Base-by-base conservation (phyloP, 2,113 vertebrate species). In the Ictalurus furcatus region DNA sequence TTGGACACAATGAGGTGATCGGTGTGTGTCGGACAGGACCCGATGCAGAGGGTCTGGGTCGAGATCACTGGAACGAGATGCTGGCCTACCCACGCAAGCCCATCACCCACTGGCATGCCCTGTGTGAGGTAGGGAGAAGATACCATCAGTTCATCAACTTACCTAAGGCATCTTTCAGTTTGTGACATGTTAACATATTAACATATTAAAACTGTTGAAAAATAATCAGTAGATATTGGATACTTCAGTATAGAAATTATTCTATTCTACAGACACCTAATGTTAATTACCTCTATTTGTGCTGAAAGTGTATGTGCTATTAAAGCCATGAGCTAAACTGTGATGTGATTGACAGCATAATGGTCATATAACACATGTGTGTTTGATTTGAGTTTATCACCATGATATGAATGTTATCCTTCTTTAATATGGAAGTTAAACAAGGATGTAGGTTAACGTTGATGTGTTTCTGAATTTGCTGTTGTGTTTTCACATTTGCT, bases 1-100 rank as follows among this genome's bases (percentile, higher is more conserved):
- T 99, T 44, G 98, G 98, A 91, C 98, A 98, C 96, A 99, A 99
- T 89, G 98, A 99, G 92, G 98, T 99, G 93, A 99, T 99, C 25
- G 98, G 98, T 0, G 96, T 99, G 0, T 99, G 98, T 83, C 95
- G 93, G 85, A 95, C 97, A 1, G 98, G 98, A 86, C 97, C 98
- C 25, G 98, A 99, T 0, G 98, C 98, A 0, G 96, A 98, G 91
- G 98, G 98, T 23, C 97, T 99, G 37, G 98, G 98, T 90, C 95
- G 98, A 88, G 98, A 98, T 93, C 98, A 99, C 86, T 99, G 98
- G 98, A 99, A 99, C 0, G 98, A 99, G 94, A 99, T 99, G 98
- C 74, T 99, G 93, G 97, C 98, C 87, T 99, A 99, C 86, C 98
- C 98, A 1, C 96, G 98, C 37, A 99, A 99, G 90, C 98, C 98